Conservation (phyloP, 1,140 invertebrate species). For the Glossosoma conforme region DNA sequence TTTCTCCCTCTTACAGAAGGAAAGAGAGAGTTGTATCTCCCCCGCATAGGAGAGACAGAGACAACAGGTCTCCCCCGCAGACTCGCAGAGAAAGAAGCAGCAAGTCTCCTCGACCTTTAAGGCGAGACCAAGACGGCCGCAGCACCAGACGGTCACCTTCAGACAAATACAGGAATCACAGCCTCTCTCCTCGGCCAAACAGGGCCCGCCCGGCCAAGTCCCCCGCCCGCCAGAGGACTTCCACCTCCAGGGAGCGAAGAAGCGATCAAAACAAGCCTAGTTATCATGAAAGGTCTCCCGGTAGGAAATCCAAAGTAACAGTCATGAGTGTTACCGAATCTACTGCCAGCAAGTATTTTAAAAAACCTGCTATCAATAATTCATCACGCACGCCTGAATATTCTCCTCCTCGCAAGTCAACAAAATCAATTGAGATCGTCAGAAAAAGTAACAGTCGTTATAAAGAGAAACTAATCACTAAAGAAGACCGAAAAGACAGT, state of each 20-base stretch:
- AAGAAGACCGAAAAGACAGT: no score
- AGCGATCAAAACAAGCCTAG: conserved; percentile 3
- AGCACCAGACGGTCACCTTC: neutral
- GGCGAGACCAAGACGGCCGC: conserved; percentile 6
- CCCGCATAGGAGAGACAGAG: conserved; percentile 10
- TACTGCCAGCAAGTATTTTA: conserved; percentile 18
- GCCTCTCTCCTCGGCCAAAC: conserved; percentile 22
- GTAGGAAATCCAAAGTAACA: conserved; percentile 14
- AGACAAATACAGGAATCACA: conserved; percentile 23
- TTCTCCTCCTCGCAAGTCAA: conserved; percentile 25
- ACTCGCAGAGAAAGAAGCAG: conserved; percentile 19
- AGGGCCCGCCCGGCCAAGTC: conserved; percentile 10
- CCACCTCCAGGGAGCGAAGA: conserved; percentile 21
- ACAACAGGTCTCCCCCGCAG: conserved; percentile 16
- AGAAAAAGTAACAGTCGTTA: no score
- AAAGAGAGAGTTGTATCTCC: conserved; percentile 22
- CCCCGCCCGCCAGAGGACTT: conserved; percentile 18
- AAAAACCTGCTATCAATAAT: conserved; percentile 11
- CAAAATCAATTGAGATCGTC: conserved; percentile 3
- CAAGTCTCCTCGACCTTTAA: conserved; percentile 22
- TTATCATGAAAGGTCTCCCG: conserved; percentile 8
- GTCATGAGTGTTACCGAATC: conserved; percentile 13
- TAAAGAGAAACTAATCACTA: no score
- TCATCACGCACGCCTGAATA: conserved; percentile 26
- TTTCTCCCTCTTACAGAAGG: conserved; percentile 18